Evolutionary conservation across 1,140 invertebrate genomes (phyloP).

Genomic region (Anastrepha obliqua): DNA sequence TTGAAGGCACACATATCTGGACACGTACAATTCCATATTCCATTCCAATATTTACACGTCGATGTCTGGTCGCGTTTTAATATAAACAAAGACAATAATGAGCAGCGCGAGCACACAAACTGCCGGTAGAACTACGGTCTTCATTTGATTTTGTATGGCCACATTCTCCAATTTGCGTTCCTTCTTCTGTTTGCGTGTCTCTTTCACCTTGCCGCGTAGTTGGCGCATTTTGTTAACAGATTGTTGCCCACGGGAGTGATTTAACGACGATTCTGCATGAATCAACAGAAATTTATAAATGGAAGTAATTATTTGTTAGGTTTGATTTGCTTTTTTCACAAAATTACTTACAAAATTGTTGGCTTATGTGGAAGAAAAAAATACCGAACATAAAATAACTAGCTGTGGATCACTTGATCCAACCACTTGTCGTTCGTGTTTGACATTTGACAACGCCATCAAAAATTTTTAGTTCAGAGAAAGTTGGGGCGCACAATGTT

Average conservation of each 20-base stretch:
- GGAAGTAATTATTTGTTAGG: background rate
- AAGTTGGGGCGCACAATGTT: slow-evolving; percentile 29
- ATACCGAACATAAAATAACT: slow-evolving; percentile 14
- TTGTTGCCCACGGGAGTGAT: background rate
- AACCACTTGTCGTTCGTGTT: slow-evolving; percentile 29
- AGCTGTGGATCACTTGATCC: background rate
- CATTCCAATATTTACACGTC: slow-evolving; percentile 42
- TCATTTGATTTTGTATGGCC: slow-evolving; percentile 67
- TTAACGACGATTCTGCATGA: background rate
- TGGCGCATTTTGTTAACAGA: slow-evolving; percentile 63
- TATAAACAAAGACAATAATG: slow-evolving; percentile 67
- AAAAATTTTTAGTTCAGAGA: background rate
- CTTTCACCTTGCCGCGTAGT: slow-evolving; percentile 71
- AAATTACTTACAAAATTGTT: slow-evolving; percentile 14
- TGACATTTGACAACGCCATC: slow-evolving; percentile 39
- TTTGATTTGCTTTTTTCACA: background rate
- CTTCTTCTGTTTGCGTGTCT: slow-evolving; percentile 71
- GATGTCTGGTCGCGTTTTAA: slow-evolving; percentile 67
- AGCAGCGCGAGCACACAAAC: slow-evolving; percentile 63
- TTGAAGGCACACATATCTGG: background rate
- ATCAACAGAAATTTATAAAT: background rate
- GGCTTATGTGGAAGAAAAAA: background rate
- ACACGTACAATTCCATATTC: background rate
- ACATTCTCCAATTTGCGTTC: slow-evolving; percentile 71
- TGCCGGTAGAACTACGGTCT: slow-evolving; percentile 68